Conservation (phyloP, 2,113 vertebrate species). For the Rhinoderma darwinii region DNA sequence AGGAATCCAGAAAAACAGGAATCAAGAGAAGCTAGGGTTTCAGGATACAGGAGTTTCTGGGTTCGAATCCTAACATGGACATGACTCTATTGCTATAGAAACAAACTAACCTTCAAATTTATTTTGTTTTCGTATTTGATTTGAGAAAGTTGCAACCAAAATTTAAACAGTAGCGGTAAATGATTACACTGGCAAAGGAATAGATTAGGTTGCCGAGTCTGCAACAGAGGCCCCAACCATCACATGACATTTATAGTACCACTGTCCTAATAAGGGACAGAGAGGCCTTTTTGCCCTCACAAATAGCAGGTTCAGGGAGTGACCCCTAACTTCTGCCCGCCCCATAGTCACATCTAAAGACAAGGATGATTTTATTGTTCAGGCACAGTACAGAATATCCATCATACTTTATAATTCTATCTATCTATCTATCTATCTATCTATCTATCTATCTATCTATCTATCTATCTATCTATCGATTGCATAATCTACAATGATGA, state of each 20-base stretch:
- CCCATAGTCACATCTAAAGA: not conserved
- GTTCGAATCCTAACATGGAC: no score
- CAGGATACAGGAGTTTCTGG: no score
- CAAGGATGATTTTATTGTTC: not conserved
- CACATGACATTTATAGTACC: not conserved
- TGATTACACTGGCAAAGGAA: not conserved
- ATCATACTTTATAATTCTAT: not conserved
- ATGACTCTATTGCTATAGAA: no score
- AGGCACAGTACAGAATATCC: not conserved
- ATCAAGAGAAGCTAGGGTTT: no score
- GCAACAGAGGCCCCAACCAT: not conserved
- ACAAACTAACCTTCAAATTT: no score
- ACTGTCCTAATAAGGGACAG: not conserved
- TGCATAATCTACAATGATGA: not conserved
- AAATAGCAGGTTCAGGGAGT: not conserved
- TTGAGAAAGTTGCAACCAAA: no score
- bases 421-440: not conserved
- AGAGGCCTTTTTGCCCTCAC: not conserved
- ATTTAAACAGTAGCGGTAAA: no score
- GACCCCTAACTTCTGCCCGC: not conserved
- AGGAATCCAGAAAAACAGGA: no score
- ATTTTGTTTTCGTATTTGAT: no score
- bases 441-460: no score
- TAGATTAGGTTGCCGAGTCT: not conserved
- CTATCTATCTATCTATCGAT: not conserved